Evolutionary conservation across 2,797 vertebrate genomes (phyloP), one percentile per base, ranked within the genome.

Genomic region (Peromyscus aztecus): DNA sequence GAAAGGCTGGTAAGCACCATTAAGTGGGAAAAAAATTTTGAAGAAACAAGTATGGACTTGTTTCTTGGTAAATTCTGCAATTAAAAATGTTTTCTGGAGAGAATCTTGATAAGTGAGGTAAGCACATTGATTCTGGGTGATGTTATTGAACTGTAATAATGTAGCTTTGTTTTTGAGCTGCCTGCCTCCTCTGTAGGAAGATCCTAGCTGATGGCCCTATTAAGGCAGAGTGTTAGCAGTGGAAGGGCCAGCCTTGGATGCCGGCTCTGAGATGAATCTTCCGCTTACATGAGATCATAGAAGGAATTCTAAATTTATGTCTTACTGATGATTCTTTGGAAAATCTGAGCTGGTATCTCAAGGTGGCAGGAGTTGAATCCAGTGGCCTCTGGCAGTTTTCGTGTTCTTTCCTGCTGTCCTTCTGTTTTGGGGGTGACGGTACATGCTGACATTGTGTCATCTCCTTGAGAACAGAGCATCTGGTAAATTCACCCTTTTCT

Each of bases 1-100:
- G 99, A 99, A 98, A 99, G 98, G 91, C 99, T 99, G 98, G 99
- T 99, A 97, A 98, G 99, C 98, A 31, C 29, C 7, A 0, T 40
- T 34, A 17, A 27, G 10, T 49, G 27, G 55, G 59, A 46, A 82
- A 82, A 57, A n/a, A 6, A 9, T 89, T 88, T 84, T 71, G 24
- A 81, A 91, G 92, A 93, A 55, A 31, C 78, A 78, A 21, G 11
- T 90, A 8, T 95, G 77, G 14, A 16, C 49, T 80, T 86, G 46
- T 78, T 69, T 93, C 29, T 49, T 77, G 13, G 55, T 89, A 55
- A 87, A 73, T 77, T 88, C 83, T 89, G 12, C 4, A 52, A 21
- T 94, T 93, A 75, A 71, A 49, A 61, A 40, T 87, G 23, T 55
- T 96, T 92, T 24, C 12, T 77, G 40, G 76, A 91, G 6, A 94